These are phyloP conservation scores for Ochropacha duplaris DNA, from an alignment of 2,888 invertebrate genomes.

Conservation along the genomic window DNA sequence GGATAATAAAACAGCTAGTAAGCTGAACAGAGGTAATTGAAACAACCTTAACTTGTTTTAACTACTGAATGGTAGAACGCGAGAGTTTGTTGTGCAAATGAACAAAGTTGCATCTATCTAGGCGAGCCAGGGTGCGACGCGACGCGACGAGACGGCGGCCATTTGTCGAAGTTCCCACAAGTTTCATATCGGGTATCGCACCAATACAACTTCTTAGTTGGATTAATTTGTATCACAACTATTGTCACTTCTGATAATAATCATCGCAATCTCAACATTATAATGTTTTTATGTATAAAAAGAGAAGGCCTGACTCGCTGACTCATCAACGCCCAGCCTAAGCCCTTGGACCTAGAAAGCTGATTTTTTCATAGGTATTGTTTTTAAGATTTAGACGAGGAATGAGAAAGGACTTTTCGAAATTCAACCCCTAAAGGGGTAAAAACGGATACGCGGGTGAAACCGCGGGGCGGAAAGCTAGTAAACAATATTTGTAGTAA, in stretches of 20 bases:
- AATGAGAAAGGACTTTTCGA: too few relatives aligned
- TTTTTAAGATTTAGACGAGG: too few relatives aligned
- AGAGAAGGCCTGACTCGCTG: too few relatives aligned
- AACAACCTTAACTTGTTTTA: constrained; percentile 1
- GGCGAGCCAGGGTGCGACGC: not conserved
- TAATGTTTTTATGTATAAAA: too few relatives aligned
- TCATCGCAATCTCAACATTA: not conserved
- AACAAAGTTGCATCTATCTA: not conserved
- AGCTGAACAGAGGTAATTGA: not conserved
- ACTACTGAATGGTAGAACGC: not conserved
- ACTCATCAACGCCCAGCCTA: too few relatives aligned
- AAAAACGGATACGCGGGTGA: too few relatives aligned
- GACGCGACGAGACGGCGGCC: not conserved
- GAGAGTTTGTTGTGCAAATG: not conserved
- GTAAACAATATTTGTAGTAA: too few relatives aligned
- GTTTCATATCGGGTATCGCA: not conserved
- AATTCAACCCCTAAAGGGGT: too few relatives aligned
- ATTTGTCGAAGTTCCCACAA: not conserved
- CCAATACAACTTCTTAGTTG: not conserved
- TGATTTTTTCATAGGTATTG: too few relatives aligned
- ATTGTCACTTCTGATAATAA: not conserved
- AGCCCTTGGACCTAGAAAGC: too few relatives aligned
- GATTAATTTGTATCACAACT: not conserved
- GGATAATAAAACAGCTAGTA: not conserved
- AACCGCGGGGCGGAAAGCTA: too few relatives aligned